A percentile compares a stretch with the other conserved stretches of the same genome.
phyloP scores from a whole-genome alignment of 2,113 vertebrate genomes.

The Oenanthe melanoleuca region DNA sequence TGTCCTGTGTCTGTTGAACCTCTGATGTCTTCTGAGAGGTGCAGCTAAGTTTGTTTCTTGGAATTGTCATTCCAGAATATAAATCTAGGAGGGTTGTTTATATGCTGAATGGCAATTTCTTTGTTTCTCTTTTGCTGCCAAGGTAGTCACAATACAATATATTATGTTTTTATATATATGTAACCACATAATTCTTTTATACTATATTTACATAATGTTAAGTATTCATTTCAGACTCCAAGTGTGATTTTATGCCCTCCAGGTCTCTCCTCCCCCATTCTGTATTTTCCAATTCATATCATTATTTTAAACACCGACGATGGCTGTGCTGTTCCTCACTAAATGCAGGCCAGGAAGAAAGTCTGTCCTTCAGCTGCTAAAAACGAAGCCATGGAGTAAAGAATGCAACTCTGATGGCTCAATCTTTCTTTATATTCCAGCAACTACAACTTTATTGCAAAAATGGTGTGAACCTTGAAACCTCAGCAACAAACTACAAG shows the following conservation, averaged over 20 bases:
- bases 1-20: not conserved
- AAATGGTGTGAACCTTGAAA: not conserved
- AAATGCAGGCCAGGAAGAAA: not conserved
- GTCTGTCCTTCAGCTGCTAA: not conserved
- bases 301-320: not conserved
- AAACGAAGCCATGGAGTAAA: not conserved
- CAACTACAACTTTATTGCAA: not conserved
- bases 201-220: not conserved
- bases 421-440: not conserved
- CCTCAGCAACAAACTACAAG: not conserved
- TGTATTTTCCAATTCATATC: not conserved
- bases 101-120: not conserved
- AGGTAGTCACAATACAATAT: not conserved
- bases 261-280: not conserved
- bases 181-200: not conserved
- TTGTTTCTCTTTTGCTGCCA: not conserved
- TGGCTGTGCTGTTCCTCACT: not conserved
- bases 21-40: not conserved
- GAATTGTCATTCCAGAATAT: not conserved
- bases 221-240: not conserved
- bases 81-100: not conserved
- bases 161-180: not conserved
- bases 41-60: not conserved
- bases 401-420: not conserved
- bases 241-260: not conserved